Base-by-base conservation (phyloP, 2,888 invertebrate genomes). In the Tiphia femorata region DNA sequence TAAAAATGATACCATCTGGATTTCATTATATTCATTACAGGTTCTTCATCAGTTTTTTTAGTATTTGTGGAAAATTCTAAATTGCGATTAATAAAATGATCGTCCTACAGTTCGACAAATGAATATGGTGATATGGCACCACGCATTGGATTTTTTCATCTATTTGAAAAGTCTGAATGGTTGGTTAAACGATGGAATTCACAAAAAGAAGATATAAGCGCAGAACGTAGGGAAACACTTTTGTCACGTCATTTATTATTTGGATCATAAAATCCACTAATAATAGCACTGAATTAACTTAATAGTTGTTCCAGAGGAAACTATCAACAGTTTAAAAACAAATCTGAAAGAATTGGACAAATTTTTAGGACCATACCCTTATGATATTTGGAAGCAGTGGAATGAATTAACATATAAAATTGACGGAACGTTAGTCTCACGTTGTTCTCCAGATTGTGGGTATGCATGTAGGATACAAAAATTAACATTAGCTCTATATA, bases 1-100 rank as follows among this genome's bases (percentile, higher is more conserved):
- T 99, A 21, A 99, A 99, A 87, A 97, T 99, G 97, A 98, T 99
- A 73, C 98, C 98, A 0, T 95, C 97, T 1, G 98, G 98, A 4
- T 85, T 97, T 49, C 98, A 99, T 84, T 97, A 93, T 78, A 87
- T 99, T 12, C 96, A 96, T 85, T 97, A 93, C 80, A 93, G 93
- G 86, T 89, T 87, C 84, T 87, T 30, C 48, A 53, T n/a, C n/a
- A n/a, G 53, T 49, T 37, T 49, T 41, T 53, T n/a, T n/a, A 20
- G 50, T 33, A 43, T 76, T 8, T 72, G 86, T 47, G 10, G 21
- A 33, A n/a, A 43, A 10, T 30, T n/a, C n/a, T n/a, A n/a, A n/a
- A n/a, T 8, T 7, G 16, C 12, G 23, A 20, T 17, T 25, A 38
- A 23, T 1, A 16, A 38, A 2, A 33, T 43, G 3, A 17, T 8